Conservation (phyloP, 1,140 invertebrate genomes). For the Nasonia vitripennis region DNA sequence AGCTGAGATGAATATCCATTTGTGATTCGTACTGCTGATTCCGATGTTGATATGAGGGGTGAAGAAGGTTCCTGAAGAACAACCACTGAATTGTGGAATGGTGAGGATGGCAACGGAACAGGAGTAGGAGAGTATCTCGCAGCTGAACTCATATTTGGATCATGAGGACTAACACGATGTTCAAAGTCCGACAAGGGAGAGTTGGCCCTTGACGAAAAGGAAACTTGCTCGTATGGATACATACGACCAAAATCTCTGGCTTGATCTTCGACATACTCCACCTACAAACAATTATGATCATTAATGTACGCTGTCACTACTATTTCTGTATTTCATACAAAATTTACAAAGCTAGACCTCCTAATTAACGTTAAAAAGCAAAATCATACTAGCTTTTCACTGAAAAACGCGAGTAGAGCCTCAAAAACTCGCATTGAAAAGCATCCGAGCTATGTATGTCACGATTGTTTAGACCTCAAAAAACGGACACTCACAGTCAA, state of each 20-base stretch:
- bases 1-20: constrained; percentile 68
- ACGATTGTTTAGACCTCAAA: background rate
- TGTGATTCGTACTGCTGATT: constrained; percentile 60
- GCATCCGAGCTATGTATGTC: background rate
- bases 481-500: constrained; percentile 64
- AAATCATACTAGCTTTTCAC: background rate
- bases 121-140: constrained; percentile 77
- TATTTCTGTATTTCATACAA: too few species aligned
- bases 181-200: constrained; percentile 76
- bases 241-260: constrained; percentile 70
- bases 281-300: constrained; percentile 64
- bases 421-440: background rate
- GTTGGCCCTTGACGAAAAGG: constrained; percentile 70
- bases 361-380: too few species aligned
- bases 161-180: constrained; percentile 76
- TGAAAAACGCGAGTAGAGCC: background rate
- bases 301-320: too few species aligned
- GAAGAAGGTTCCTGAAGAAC: constrained; percentile 72
- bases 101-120: constrained; percentile 70
- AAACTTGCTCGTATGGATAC: constrained; percentile 71
- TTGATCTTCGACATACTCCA: constrained; percentile 76
- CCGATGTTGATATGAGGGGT: constrained; percentile 66
- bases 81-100: constrained; percentile 76
- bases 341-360: too few species aligned
- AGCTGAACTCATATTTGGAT: constrained; percentile 78